phyloP scores from a whole-genome alignment of 2,113 vertebrate species.

The Porphyrio hochstetteri region DNA sequence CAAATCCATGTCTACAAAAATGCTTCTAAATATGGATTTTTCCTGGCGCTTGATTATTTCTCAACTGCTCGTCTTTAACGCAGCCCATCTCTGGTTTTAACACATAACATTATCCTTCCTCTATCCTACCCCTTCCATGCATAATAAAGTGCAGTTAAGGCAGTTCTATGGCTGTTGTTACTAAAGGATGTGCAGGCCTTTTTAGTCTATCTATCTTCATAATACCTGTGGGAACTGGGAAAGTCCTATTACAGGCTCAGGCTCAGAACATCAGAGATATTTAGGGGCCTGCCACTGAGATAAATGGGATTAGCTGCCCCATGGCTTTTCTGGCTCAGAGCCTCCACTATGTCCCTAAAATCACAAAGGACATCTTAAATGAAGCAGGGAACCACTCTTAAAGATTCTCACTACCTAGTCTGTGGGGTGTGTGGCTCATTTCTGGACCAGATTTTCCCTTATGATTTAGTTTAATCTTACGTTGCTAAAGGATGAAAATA shows the following conservation, averaged over 20 bases:
- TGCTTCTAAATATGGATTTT: background rate
- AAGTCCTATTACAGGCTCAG: conserved; percentile 26
- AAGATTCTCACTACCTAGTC: background rate
- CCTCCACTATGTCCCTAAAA: conserved; percentile 20
- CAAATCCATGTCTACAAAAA: background rate
- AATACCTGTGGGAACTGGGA: conserved; percentile 18
- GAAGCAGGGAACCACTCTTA: background rate
- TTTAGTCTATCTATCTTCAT: background rate
- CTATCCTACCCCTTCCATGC: background rate
- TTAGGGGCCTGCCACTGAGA: conserved; percentile 56
- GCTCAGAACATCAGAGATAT: conserved; percentile 26
- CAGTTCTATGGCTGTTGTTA: background rate
- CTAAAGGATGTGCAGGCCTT: background rate
- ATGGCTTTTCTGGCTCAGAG: conserved; percentile 27
- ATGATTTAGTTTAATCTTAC: background rate
- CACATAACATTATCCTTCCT: background rate
- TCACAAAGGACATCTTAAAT: conserved; percentile 48
- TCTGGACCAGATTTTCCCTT: background rate
- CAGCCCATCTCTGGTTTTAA: background rate
- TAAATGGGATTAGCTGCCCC: conserved; percentile 49
- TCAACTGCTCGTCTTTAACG: background rate
- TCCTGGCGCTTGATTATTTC: background rate
- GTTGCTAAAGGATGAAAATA: background rate
- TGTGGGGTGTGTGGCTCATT: background rate
- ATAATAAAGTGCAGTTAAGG: background rate